Evolutionary conservation across 2,888 invertebrate species (phyloP).

Genomic region (Campaea margaritaria): DNA sequence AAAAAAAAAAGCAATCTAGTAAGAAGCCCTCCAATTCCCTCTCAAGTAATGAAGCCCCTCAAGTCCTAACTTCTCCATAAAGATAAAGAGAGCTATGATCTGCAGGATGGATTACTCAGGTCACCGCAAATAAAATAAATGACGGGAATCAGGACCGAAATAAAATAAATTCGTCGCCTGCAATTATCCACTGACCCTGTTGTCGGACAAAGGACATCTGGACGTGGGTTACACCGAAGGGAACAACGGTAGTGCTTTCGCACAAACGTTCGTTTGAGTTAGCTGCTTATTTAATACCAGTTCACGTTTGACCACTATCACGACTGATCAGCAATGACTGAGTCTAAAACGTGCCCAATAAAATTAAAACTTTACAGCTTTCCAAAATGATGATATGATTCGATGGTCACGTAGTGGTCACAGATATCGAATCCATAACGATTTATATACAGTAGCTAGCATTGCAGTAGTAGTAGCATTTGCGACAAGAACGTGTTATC

Average conservation of each 20-base stretch:
- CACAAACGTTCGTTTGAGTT: too few relatives aligned
- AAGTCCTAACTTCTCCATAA: slow-evolving; percentile 23
- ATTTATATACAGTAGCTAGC: too few relatives aligned
- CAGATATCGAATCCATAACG: too few relatives aligned
- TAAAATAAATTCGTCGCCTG: slow-evolving; percentile 55
- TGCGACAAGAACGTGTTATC: too few relatives aligned
- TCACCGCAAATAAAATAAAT: slow-evolving; percentile 53
- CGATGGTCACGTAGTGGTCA: too few relatives aligned
- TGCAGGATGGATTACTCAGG: slow-evolving; percentile 26
- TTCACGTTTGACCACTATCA: background rate
- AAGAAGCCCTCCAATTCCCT: slow-evolving; percentile 5
- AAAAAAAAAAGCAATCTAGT: background rate
- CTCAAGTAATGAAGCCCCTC: slow-evolving; percentile 9
- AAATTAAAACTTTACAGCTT: too few relatives aligned
- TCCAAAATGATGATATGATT: too few relatives aligned
- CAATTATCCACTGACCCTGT: slow-evolving; percentile 52
- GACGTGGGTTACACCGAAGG: slow-evolving; percentile 44
- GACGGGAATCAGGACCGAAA: slow-evolving; percentile 49
- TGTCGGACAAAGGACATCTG: slow-evolving; percentile 42
- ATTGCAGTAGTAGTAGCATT: too few relatives aligned
- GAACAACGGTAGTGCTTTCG: background rate
- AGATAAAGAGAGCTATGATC: slow-evolving; percentile 29
- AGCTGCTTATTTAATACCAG: too few relatives aligned
- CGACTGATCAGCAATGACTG: too few relatives aligned
- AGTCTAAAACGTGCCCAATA: too few relatives aligned